Base-by-base conservation (phyloP, 2,797 vertebrate species). In the Neosilurus mollespiculum region DNA sequence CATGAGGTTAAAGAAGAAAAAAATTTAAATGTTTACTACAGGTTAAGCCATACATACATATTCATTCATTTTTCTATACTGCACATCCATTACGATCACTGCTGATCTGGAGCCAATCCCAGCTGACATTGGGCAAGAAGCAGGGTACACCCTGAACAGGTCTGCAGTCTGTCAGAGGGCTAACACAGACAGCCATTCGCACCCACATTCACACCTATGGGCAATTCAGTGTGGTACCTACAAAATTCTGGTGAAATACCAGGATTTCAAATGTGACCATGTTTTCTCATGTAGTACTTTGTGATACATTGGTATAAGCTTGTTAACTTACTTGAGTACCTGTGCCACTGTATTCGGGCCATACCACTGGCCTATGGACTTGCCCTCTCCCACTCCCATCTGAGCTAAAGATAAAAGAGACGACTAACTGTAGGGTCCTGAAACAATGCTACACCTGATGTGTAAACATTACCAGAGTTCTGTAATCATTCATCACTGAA, bases 351-450 rank as follows among this genome's bases (percentile, higher is more conserved):
- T 99, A 93, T 99, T 99, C 70, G 98, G 98, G 87, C 98, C 98
- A 0, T 99, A 99, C 98, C 98, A 99, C 91, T 99, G 98, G 85
- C 98, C 98, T 78, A 99, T 97, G 49, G 97, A 97, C 88, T 99
- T 99, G 12, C 98, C 98, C 90, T 99, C 98, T 86, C 98, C 98
- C 12, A 99, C 98, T 90, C 98, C 98, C 98, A 99, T 99, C 93
- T 99, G 98, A 75, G 98, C 98, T 99, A 93, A 84, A 93, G 26
- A 24, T 84, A 79, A 0, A 56, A 37, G 22, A 53, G 12, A 26
- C 8, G 30, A 80, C 26, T 69, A 78, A 81, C 34, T 81, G 30
- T 37, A 72, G 18, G 10, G 14, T 30, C 49, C 24, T 77, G 56
- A 78, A 56, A 77, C 72, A 65, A n/a, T 77, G 6, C 1, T 59